These are phyloP conservation scores for Clitarchus hookeri DNA, from an alignment of 2,888 invertebrate genomes.

Conservation along the genomic window DNA sequence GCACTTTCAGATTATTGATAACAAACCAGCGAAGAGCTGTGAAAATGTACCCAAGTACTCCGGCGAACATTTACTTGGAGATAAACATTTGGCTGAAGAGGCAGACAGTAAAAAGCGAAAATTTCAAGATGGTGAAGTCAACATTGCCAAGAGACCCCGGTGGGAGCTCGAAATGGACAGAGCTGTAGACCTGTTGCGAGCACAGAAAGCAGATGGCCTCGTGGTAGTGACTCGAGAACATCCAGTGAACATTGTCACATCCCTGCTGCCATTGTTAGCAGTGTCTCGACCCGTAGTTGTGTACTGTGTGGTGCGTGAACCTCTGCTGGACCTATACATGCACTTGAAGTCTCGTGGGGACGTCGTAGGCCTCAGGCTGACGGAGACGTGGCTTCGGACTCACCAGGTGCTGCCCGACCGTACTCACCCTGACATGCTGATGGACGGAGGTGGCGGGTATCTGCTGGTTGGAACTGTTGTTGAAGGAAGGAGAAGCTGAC, in stretches of 20 bases:
- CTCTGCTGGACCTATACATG: constrained; percentile 81
- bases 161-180: constrained; percentile 73
- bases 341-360: constrained; percentile 73
- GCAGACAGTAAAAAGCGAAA: constrained; percentile 30
- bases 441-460: constrained; percentile 82
- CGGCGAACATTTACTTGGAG: constrained; percentile 38
- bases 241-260: constrained; percentile 77
- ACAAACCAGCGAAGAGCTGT: constrained; percentile 36
- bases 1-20: constrained; percentile 18
- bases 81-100: neutral
- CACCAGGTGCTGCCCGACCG: constrained; percentile 90
- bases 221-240: constrained; percentile 84
- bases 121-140: constrained; percentile 34
- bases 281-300: constrained; percentile 85
- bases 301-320: constrained; percentile 79
- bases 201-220: constrained; percentile 71
- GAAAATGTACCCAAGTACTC: constrained; percentile 31
- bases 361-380: constrained; percentile 76
- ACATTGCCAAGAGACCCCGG: constrained; percentile 59
- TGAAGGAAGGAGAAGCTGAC: neutral
- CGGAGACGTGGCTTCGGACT: constrained; percentile 84
- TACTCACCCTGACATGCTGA: constrained; percentile 93
- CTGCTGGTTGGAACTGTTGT: neutral
- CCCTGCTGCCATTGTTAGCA: constrained; percentile 75
- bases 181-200: constrained; percentile 65